These are phyloP conservation scores for Tiliacea citrago DNA, from an alignment of 2,888 invertebrate genomes.

Conservation along the genomic window DNA sequence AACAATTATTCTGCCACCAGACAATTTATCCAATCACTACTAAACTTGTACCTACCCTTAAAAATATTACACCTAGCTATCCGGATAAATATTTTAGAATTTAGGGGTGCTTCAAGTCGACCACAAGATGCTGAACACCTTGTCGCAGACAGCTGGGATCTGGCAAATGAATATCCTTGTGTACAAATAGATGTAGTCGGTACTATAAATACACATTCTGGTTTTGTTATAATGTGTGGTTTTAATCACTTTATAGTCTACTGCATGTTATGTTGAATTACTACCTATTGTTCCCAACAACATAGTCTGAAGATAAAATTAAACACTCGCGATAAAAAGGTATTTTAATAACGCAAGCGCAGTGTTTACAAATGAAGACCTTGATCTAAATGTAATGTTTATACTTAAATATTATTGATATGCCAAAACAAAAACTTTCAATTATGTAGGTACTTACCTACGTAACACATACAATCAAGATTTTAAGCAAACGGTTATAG, in stretches of 20 bases:
- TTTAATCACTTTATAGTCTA: background rate
- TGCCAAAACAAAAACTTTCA: too few relatives aligned
- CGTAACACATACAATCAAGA: too few relatives aligned
- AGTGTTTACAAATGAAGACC: background rate
- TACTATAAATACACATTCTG: background rate
- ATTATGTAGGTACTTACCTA: background rate
- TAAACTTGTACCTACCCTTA: background rate
- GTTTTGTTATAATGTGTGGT: too few relatives aligned
- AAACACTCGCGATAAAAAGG: constrained; percentile 9
- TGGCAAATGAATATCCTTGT: background rate
- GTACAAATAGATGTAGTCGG: background rate
- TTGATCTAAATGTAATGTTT: background rate
- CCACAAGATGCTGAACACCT: too few relatives aligned
- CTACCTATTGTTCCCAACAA: constrained; percentile 14
- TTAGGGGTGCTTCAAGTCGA: background rate
- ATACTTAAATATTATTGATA: too few relatives aligned
- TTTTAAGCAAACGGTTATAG: too few relatives aligned
- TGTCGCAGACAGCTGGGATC: background rate
- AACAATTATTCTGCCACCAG: background rate
- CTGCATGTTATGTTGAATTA: background rate
- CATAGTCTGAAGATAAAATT: background rate
- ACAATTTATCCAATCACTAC: background rate
- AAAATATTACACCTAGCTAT: too few relatives aligned
- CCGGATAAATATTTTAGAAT: background rate
- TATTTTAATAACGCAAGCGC: background rate